Conservation (phyloP, 2,113 vertebrate genomes). For the Austrofundulus limnaeus region DNA sequence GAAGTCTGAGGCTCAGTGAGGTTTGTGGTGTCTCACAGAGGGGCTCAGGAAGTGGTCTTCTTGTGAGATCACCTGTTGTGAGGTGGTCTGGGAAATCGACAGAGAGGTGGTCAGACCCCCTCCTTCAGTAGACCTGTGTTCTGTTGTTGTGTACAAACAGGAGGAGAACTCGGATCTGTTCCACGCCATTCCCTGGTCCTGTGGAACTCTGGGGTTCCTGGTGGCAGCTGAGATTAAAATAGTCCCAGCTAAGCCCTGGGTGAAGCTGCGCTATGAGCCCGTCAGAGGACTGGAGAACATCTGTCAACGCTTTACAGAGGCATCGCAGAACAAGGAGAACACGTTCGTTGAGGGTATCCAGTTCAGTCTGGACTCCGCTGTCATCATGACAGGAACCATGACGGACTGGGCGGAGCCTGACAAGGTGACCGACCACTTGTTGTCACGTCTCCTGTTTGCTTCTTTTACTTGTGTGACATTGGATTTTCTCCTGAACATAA, state of each 20-base stretch:
- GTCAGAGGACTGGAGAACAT: slow-evolving; percentile 89
- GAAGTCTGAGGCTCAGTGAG: too few species aligned
- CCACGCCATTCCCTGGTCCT: slow-evolving; percentile 98
- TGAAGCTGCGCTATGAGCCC: slow-evolving; percentile 87
- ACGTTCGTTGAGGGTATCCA: slow-evolving; percentile 93
- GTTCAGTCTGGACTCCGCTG: slow-evolving; percentile 88
- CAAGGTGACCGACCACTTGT: slow-evolving; percentile 77
- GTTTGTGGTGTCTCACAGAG: too few species aligned
- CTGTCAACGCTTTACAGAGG: slow-evolving; percentile 85
- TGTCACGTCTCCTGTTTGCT: not conserved
- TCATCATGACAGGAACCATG: slow-evolving; percentile 95
- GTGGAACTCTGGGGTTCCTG: slow-evolving; percentile 96
- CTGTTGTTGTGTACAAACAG: not conserved
- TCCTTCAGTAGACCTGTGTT: not conserved
- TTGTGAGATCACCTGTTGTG: too few species aligned
- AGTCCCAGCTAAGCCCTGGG: slow-evolving; percentile 88
- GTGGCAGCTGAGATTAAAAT: slow-evolving; percentile 96
- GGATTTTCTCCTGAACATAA: slow-evolving; percentile 53
- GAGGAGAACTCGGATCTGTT: slow-evolving; percentile 96
- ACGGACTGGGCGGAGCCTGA: slow-evolving; percentile 85
- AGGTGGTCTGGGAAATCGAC: not conserved
- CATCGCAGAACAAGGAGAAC: slow-evolving; percentile 86
- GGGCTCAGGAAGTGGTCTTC: too few species aligned
- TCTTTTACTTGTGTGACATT: not conserved
- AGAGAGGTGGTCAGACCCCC: not conserved